A percentile compares a stretch with the other conserved stretches of the same genome.
phyloP scores from a whole-genome alignment of 2,113 vertebrate genomes.

The Paraplagusia blochii region DNA sequence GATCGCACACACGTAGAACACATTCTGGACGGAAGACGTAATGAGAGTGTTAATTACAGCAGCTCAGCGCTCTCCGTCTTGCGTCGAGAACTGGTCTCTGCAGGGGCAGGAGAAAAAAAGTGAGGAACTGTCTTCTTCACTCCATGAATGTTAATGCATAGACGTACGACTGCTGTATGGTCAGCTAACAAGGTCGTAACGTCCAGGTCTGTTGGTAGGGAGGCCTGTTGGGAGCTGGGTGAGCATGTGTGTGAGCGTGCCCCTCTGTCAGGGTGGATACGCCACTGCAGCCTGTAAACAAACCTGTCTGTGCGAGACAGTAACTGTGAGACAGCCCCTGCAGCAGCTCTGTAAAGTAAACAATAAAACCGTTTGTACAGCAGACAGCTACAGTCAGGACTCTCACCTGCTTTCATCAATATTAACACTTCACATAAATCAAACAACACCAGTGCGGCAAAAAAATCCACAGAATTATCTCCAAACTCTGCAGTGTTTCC shows the following conservation, averaged over 20 bases:
- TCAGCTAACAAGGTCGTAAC: slow-evolving; percentile 55
- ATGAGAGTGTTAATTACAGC: slow-evolving; percentile 59
- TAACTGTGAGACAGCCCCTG: not conserved
- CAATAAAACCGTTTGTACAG: not conserved
- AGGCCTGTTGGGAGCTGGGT: slow-evolving; percentile 36
- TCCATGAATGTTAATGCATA: slow-evolving; percentile 48
- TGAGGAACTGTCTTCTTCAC: slow-evolving; percentile 13
- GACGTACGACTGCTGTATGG: slow-evolving; percentile 20
- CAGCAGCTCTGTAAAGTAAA: not conserved
- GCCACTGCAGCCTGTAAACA: slow-evolving; percentile 15
- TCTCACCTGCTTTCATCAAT: not conserved
- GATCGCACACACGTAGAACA: slow-evolving; percentile 10
- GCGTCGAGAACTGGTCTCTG: slow-evolving; percentile 45
- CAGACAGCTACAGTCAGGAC: not conserved
- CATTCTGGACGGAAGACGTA: slow-evolving; percentile 26
- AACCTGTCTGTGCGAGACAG: slow-evolving; percentile 6
- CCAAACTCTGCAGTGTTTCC: too few relatives aligned
- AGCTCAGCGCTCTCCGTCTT: slow-evolving; percentile 41
- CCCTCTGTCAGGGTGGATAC: slow-evolving; percentile 25
- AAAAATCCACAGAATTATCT: too few relatives aligned
- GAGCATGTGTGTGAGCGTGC: slow-evolving; percentile 17
- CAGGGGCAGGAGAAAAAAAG: slow-evolving; percentile 9
- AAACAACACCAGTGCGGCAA: too few relatives aligned
- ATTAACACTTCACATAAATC: not conserved
- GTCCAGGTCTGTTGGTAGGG: slow-evolving; percentile 36